phyloP scores from a whole-genome alignment of 2,888 invertebrate species.

The Carabus problematicus region DNA sequence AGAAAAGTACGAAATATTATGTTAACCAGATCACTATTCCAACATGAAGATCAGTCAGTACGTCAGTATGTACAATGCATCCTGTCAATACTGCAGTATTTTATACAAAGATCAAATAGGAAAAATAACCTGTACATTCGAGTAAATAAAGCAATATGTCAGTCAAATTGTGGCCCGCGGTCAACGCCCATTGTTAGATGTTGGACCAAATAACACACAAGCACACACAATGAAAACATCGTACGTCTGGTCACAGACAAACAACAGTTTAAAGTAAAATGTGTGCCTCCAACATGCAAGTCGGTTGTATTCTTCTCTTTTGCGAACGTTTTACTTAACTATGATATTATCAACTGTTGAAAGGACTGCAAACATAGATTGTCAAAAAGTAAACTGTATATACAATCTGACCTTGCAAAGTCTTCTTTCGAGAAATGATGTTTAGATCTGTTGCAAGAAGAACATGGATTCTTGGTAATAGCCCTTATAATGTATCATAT shows the following conservation, averaged over 20 bases:
- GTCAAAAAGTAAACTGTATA: too few species aligned
- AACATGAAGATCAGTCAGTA: background rate
- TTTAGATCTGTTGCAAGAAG: too few species aligned
- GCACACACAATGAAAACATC: background rate
- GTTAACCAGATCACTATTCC: too few species aligned
- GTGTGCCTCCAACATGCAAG: background rate
- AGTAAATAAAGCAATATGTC: conserved; percentile 7
- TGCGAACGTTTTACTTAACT: too few species aligned
- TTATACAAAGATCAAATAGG: conserved; percentile 4
- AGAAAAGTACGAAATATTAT: too few species aligned
- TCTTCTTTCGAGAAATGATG: too few species aligned
- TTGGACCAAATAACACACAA: conserved; percentile 1
- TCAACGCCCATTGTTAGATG: background rate
- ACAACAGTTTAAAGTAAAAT: background rate
- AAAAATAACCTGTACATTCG: conserved; percentile 5
- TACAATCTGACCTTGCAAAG: too few species aligned
- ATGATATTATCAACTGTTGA: too few species aligned
- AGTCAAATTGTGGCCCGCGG: conserved; percentile 7
- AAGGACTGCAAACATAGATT: too few species aligned
- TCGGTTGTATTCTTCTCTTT: background rate
- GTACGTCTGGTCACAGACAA: background rate
- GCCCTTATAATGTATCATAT: too few species aligned
- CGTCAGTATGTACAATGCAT: background rate
- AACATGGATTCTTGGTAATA: too few species aligned
- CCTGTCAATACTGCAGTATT: background rate